Percentiles rank a stretch among this genome's conserved stretches.
phyloP scores from a whole-genome alignment of 2,888 invertebrate genomes.

The Oscheius sp. region DNA sequence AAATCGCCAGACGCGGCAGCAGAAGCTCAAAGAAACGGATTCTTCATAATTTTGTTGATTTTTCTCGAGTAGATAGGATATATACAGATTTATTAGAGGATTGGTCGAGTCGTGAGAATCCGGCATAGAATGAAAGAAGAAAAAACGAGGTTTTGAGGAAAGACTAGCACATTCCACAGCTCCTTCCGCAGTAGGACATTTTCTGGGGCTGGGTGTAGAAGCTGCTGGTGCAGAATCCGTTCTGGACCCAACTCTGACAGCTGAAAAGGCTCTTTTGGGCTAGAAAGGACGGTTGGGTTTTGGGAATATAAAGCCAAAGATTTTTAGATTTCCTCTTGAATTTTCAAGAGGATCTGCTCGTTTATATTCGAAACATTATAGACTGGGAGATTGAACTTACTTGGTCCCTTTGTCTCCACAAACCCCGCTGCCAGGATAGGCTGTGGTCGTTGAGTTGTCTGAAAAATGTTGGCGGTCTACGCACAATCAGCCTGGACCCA shows the following conservation, averaged over 20 bases:
- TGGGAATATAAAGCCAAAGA: too few species aligned
- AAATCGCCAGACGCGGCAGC: constrained; percentile 9
- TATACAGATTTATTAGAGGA: too few species aligned
- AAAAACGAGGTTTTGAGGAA: too few species aligned
- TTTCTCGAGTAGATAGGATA: too few species aligned
- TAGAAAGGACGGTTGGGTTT: neutral
- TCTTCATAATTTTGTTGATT: too few species aligned
- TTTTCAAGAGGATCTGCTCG: too few species aligned
- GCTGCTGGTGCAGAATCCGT: constrained; percentile 10
- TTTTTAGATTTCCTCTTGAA: too few species aligned
- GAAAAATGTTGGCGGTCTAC: too few species aligned
- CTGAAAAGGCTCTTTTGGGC: constrained; percentile 6
- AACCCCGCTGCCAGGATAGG: neutral
- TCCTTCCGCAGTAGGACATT: constrained; percentile 18
- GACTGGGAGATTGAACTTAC: neutral
- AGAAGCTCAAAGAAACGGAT: constrained; percentile 11
- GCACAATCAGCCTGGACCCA: too few species aligned
- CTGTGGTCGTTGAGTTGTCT: constrained; percentile 1
- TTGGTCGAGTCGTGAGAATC: too few species aligned
- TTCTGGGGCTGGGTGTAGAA: constrained; percentile 26
- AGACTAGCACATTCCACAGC: constrained; percentile 10
- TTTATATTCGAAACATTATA: too few species aligned
- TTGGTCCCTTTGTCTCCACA: neutral
- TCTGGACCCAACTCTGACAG: constrained; percentile 23
- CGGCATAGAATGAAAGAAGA: too few species aligned